Evolutionary conservation across 2,113 vertebrate species (phyloP).

Genomic region (Clarias gariepinus): DNA sequence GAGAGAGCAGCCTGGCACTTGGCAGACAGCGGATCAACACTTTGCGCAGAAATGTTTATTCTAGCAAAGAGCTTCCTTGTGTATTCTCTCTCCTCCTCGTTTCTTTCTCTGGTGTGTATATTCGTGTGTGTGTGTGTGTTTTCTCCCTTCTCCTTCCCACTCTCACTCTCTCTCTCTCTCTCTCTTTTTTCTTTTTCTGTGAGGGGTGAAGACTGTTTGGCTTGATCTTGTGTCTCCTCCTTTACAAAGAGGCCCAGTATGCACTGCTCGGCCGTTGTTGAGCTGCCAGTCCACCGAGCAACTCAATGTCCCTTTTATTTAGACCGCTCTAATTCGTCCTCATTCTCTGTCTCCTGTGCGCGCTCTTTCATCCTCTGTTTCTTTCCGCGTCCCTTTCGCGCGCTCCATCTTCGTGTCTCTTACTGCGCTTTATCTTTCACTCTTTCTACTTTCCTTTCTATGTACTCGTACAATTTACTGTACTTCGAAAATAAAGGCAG

Average conservation of each 20-base stretch:
- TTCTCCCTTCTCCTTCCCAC: not conserved
- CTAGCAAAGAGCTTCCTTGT: slow-evolving; percentile 63
- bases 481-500: not conserved
- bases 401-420: not conserved
- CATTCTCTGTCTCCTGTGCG: not conserved
- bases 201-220: slow-evolving; percentile 49
- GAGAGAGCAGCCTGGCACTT: slow-evolving; percentile 57
- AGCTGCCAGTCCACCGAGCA: slow-evolving; percentile 41
- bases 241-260: slow-evolving; percentile 38
- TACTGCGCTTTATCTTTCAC: not conserved
- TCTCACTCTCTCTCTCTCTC: not conserved
- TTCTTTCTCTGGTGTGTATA: not conserved
- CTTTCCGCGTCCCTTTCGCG: not conserved
- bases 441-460: not conserved
- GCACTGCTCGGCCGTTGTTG: slow-evolving; percentile 24
- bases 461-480: not conserved
- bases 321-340: slow-evolving; percentile 5
- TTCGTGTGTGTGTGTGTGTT: too few relatives aligned
- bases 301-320: slow-evolving; percentile 45
- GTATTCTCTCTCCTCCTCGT: slow-evolving; percentile 58
- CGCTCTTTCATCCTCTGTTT: not conserved
- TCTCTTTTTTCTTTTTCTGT: not conserved
- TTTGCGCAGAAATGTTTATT: slow-evolving; percentile 65
- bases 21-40: slow-evolving; percentile 63
- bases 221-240: slow-evolving; percentile 39